A percentile compares a stretch with the other conserved stretches of the same genome.
These are phyloP conservation scores for Dendrocopos noguchii DNA, from an alignment of 2,113 vertebrate genomes.

Conservation along the genomic window DNA sequence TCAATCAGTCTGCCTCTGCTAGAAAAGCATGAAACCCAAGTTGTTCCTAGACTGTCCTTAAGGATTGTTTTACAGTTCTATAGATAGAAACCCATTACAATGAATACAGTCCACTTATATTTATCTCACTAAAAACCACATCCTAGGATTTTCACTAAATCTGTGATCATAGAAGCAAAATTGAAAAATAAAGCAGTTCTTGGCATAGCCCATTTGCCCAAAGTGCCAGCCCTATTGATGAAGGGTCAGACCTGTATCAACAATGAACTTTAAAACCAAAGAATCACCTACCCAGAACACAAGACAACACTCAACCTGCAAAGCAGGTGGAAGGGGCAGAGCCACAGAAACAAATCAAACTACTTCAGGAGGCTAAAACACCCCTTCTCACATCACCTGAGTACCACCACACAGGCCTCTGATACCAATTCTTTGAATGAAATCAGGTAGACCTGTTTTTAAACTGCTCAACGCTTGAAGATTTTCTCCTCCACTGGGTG, in stretches of 20 bases:
- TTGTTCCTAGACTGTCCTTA: neutral
- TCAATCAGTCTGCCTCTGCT: neutral
- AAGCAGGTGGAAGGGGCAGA: neutral
- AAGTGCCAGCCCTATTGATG: neutral
- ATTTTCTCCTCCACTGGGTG: neutral
- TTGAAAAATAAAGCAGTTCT: neutral
- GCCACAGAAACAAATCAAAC: neutral
- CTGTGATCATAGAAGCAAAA: slow-evolving; percentile 13
- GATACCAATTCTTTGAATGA: no score
- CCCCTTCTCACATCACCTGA: neutral
- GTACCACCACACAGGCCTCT: neutral
- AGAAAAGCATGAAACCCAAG: neutral
- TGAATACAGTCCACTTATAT: neutral
- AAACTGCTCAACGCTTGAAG: neutral
- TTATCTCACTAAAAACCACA: slow-evolving; percentile 5
- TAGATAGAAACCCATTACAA: slow-evolving; percentile 47
- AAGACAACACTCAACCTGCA: neutral
- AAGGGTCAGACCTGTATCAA: neutral
- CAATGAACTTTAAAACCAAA: neutral
- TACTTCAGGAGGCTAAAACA: neutral
- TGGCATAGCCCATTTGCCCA: neutral
- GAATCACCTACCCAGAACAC: neutral
- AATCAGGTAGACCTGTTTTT: no score
- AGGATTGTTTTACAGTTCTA: slow-evolving; percentile 10
- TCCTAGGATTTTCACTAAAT: slow-evolving; percentile 30